A percentile compares a stretch with the other conserved stretches of the same genome.
Evolutionary conservation across 2,113 vertebrate genomes (phyloP).

Genomic region (Barnardius zonarius): DNA sequence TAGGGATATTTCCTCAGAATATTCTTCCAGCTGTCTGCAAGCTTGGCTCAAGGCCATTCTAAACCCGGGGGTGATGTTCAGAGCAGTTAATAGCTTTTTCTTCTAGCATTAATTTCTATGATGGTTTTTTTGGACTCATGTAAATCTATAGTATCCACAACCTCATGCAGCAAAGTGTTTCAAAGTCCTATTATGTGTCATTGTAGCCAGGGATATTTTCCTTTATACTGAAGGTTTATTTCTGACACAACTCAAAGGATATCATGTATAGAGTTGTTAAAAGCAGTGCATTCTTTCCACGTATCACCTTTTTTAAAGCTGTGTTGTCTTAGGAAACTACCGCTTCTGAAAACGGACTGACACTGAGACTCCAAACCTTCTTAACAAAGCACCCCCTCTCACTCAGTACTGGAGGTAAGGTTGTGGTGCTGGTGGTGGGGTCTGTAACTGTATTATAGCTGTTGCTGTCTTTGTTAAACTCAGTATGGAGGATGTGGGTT

Average conservation of each 20-base stretch:
- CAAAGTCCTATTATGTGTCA: neutral
- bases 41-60: neutral
- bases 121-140: neutral
- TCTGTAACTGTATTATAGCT: neutral
- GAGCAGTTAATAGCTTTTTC: neutral
- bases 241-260: neutral
- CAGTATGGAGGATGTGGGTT: neutral
- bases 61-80: neutral
- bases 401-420: slow-evolving; percentile 78
- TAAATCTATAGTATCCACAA: neutral
- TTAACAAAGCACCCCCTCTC: slow-evolving; percentile 81
- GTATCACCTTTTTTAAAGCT: neutral
- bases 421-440: neutral
- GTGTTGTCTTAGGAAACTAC: slow-evolving; percentile 55
- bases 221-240: neutral
- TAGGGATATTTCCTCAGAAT: neutral
- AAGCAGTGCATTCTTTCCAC: neutral
- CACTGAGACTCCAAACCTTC: slow-evolving; percentile 85
- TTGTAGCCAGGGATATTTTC: neutral
- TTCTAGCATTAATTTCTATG: neutral
- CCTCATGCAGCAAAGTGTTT: neutral
- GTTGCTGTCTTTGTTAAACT: neutral
- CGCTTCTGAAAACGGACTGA: slow-evolving; percentile 61
- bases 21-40: neutral
- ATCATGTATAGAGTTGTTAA: neutral